phyloP scores from a whole-genome alignment of 2,113 vertebrate genomes.

The Poeciliopsis prolifica region DNA sequence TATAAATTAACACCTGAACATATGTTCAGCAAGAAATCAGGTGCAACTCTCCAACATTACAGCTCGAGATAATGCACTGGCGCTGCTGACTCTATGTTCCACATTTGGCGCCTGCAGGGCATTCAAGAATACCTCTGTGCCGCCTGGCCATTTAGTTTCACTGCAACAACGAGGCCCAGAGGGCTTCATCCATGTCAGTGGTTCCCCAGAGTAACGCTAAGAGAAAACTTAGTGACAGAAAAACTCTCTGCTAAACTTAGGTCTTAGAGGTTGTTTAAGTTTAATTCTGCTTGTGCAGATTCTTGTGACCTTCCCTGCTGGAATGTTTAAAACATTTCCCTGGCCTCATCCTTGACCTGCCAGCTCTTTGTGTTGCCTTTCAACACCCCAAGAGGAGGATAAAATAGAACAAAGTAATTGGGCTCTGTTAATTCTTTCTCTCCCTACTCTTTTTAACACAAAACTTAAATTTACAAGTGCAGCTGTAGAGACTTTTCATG shows the following conservation, averaged over 20 bases:
- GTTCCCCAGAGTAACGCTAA: conserved; percentile 32
- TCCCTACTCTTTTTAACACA: conserved; percentile 21
- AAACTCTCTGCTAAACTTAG: conserved; percentile 28
- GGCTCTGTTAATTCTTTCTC: conserved; percentile 48
- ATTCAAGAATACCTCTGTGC: conserved; percentile 42
- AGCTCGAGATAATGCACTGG: conserved; percentile 37
- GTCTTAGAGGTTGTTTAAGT: conserved; percentile 7
- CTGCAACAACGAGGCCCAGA: conserved; percentile 43
- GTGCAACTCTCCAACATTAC: conserved; percentile 7
- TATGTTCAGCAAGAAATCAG: conserved; percentile 42
- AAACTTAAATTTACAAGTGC: conserved; percentile 53
- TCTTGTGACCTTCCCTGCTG: conserved; percentile 29
- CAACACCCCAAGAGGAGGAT: conserved; percentile 41
- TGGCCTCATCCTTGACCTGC: conserved; percentile 44
- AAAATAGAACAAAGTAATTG: conserved; percentile 56
- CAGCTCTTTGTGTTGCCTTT: conserved; percentile 52
- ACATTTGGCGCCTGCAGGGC: conserved; percentile 52
- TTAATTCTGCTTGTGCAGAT: conserved; percentile 6
- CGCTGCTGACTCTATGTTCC: conserved; percentile 29
- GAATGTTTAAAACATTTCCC: conserved; percentile 47
- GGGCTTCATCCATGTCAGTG: conserved; percentile 43
- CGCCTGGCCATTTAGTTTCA: conserved; percentile 41
- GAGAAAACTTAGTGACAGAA: conserved; percentile 17
- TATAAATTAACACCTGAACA: conserved; percentile 22
- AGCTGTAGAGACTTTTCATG: conserved; percentile 18